Base-by-base conservation (phyloP, 2,888 invertebrate genomes). In the Chaitophorus viminalis region DNA sequence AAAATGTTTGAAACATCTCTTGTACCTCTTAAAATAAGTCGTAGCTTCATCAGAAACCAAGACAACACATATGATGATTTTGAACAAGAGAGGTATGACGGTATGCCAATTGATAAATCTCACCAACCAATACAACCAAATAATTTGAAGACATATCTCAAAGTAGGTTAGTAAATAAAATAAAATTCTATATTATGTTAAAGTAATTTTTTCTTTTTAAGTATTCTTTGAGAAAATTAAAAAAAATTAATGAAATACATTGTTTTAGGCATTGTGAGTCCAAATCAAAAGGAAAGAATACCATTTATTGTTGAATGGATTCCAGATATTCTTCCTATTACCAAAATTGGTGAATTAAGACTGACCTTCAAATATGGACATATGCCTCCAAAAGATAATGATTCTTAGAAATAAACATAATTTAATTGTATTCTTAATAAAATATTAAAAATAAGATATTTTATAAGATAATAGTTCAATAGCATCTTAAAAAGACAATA, bases 271-370 rank as follows among this genome's bases (percentile, higher is more conserved):
- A 65, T 87, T 81, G 60, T 81, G 9, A 87, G n/a, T 81, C 18
- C 46, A 14, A 74, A 87, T 18, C 87, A 87, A 90, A 92, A 93
- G 88, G 93, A 94, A 81, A 93, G 93, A 89, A 94, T 93, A 87
- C 94, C 94, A 31, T 94, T 96, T 90, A 92, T 94, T 52, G 94
- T 96, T 75, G 95, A 95, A 91, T 96, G 96, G 96, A 94, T 94
- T 89, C 95, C 95, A 0, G 94, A 95, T 90, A 93, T 95, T 86
- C 92, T 95, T 83, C 94, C 94, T 11, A 92, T 93, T 89, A 94
- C 94, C 65, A 93, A 94, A 90, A 94, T 95, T 89, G 96, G 96
- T 14, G 94, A 95, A 90, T 92, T 96, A 88, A 93, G 94, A 89
- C 93, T 96, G 86, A 93, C 93, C 90, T 96, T 95, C 91, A 94